Evolutionary conservation across 1,140 invertebrate genomes (phyloP), one percentile per base, ranked within the genome.

Genomic region (Marisa cornuarietis): DNA sequence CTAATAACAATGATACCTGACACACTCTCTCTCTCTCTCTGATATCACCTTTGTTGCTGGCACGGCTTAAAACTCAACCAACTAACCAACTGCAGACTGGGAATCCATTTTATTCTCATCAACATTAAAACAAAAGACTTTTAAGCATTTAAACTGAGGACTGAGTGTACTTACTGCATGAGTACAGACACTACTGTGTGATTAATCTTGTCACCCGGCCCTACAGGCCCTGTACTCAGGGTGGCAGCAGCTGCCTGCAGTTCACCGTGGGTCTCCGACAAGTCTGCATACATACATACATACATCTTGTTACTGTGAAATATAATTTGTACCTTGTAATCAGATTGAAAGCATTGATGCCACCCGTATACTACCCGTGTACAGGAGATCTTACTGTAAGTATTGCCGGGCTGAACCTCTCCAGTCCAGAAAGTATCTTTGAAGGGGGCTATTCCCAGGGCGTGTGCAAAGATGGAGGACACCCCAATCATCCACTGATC

Each of bases 391-490:
- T 69, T 74, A 79, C 75, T 26, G 58, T 85, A 85, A 2, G 81
- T 78, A 73, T 87, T 87, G 54, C 85, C 89, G 51, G 83, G 84
- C 72, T 90, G 88, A 22, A 7, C 65, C n/a, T 81, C 68, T 20
- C 85, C 87, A 14, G 89, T 84, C 88, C 88, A 90, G 76, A 89
- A 89, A 13, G 87, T 89, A 80, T 90, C 89, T 78, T 90, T 90
- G 68, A 83, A 89, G 14, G 89, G 89, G 13, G 85, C 87, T 5
- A 90, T 52, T 49, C 86, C 87, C 16, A 90, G 52, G 8, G 88
- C 86, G 79, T 86, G 65, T 7, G 85, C 86, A 77, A 90, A 87
- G 26, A 90, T 85, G 52, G 86, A 88, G 9, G 88, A 85, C 14
- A 89, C 82, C 0, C 89, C 89, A 52, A 90, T 88, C 14, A 84